Evolutionary conservation across 2,888 invertebrate species (phyloP).

Genomic region (Heliothis peltigera): DNA sequence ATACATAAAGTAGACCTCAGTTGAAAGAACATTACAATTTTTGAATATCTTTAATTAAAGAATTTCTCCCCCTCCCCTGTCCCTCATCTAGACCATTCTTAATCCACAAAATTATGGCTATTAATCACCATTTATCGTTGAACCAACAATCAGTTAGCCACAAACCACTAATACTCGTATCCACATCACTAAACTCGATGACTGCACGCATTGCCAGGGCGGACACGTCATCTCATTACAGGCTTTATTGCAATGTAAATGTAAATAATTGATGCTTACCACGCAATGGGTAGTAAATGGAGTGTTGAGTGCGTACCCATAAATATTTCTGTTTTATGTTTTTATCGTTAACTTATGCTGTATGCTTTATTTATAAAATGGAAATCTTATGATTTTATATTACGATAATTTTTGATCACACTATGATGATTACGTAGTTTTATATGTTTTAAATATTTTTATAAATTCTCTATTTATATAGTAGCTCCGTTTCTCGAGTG

Average conservation of each 20-base stretch:
- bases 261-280: slow-evolving; percentile 69
- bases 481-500: no score
- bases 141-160: slow-evolving; percentile 30
- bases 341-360: background rate
- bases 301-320: slow-evolving; percentile 12
- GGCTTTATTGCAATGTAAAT: slow-evolving; percentile 67
- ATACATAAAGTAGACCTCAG: background rate
- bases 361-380: background rate
- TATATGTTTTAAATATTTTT: no score
- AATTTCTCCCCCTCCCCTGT: no score
- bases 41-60: background rate
- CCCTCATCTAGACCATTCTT: background rate
- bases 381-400: no score
- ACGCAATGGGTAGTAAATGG: slow-evolving; percentile 28
- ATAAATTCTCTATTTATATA: no score
- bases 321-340: background rate
- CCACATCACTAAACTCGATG: slow-evolving; percentile 53
- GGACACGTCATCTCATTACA: slow-evolving; percentile 63
- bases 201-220: slow-evolving; percentile 42
- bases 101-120: slow-evolving; percentile 6
- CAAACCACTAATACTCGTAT: slow-evolving; percentile 50
- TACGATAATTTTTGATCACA: no score
- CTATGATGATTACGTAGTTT: no score
- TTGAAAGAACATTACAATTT: background rate
- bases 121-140: slow-evolving; percentile 24